phyloP scores from a whole-genome alignment of 2,888 invertebrate species.

The Steinernema scapterisci region DNA sequence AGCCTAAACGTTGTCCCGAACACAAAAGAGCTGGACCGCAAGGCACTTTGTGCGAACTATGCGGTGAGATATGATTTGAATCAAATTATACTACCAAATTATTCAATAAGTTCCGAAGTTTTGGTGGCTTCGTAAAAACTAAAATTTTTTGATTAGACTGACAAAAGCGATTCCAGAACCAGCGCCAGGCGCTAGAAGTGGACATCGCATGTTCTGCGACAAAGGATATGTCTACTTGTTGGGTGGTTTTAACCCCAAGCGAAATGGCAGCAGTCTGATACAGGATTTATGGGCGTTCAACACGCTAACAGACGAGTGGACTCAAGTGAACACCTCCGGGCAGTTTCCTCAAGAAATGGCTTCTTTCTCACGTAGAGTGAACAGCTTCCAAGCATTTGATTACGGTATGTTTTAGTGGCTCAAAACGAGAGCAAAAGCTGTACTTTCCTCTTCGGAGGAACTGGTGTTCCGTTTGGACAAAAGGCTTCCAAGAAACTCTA shows the following conservation, averaged over 20 bases:
- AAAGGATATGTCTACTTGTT: slow-evolving; percentile 58
- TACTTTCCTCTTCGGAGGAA: slow-evolving; percentile 52
- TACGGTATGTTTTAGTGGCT: slow-evolving; percentile 39
- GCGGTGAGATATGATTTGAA: too few species aligned
- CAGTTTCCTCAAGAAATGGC: slow-evolving; percentile 49
- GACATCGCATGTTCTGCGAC: slow-evolving; percentile 57
- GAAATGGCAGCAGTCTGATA: slow-evolving; percentile 35
- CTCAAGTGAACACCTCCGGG: slow-evolving; percentile 37
- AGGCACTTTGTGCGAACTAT: too few species aligned
- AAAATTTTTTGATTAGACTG: neutral
- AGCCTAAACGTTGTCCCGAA: too few species aligned
- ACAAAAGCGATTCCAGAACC: neutral
- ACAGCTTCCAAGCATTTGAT: neutral
- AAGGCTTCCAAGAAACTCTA: slow-evolving; percentile 43
- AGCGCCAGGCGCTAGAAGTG: slow-evolving; percentile 50
- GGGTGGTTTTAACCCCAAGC: slow-evolving; percentile 51
- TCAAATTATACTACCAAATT: too few species aligned
- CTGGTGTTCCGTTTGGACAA: slow-evolving; percentile 49
- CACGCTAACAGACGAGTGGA: slow-evolving; percentile 48
- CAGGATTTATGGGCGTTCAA: slow-evolving; percentile 54
- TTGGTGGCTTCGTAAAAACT: neutral
- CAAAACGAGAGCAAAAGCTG: slow-evolving; percentile 41
- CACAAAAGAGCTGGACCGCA: too few species aligned
- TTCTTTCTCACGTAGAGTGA: slow-evolving; percentile 51
- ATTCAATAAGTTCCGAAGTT: too few species aligned